Base-by-base conservation (phyloP, 2,113 vertebrate species). In the Panthera uncia region DNA sequence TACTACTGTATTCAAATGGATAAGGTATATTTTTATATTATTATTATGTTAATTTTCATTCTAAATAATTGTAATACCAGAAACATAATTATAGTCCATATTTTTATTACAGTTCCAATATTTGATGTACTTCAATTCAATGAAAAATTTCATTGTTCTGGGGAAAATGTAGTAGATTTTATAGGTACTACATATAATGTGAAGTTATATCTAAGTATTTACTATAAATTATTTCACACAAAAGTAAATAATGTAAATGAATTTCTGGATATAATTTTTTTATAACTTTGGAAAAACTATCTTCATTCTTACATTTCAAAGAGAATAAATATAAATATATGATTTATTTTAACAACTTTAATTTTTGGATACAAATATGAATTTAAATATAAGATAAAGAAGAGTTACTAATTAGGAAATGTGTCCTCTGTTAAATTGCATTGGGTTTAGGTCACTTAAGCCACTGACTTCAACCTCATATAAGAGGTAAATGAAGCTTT, bases 191-290 rank as follows among this genome's bases (percentile, higher is more conserved):
- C 2, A n/a, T 48, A 89, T 68, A 85, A 41, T 21, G 2, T 65
- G 31, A 89, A 82, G 16, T 52, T 95, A 63, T 31, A 65, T 45
- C 2, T 65, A 90, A 76, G 3, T 68, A 89, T 89, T 94, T 95
- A 48, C 4, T 36, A 38, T 61, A 55, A 94, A 0, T 73, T 80
- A 86, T 89, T 95, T 92, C 6, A 82, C 9, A 13, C 52, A 29
- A 86, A 71, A 92, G 5, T 33, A 55, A 94, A 68, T 76, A 90
- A 69, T 36, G 8, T 81, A 96, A 95, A 78, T n/a, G n/a, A 36
- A 7, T 89, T 94, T 84, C 33, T 84, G 5, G 5, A 31, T 91
- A 68, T 14, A 93, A 68, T 5, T 50, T 78, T 63, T 95, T 86
- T 38, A 68, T 78, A 66, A 80, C 7, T 52, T 95, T 88, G n/a